phyloP scores from a whole-genome alignment of 2,113 vertebrate genomes.

The Neotoma lepida region DNA sequence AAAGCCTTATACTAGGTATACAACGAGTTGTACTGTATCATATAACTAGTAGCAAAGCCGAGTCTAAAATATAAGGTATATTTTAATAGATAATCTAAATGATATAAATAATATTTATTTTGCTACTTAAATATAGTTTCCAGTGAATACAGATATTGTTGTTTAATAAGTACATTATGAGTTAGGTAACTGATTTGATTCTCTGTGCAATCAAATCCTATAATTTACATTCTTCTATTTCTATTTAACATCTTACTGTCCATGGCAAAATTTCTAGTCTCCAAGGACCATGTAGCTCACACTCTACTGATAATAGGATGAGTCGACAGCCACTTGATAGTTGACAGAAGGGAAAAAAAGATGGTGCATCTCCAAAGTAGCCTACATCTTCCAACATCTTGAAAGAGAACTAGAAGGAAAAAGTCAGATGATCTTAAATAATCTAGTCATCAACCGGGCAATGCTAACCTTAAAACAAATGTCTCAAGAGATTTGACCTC shows the following conservation, averaged over 20 bases:
- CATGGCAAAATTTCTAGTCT: neutral
- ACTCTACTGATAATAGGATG: neutral
- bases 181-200: neutral
- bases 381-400: neutral
- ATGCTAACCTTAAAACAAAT: slow-evolving; percentile 37
- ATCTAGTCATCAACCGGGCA: neutral
- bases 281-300: neutral
- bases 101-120: neutral
- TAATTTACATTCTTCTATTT: neutral
- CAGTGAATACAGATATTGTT: neutral
- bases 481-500: slow-evolving; percentile 38
- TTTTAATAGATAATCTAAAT: neutral
- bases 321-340: neutral
- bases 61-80: neutral
- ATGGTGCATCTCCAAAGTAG: neutral
- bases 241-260: neutral
- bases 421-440: neutral
- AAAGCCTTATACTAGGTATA: neutral
- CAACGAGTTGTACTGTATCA: neutral
- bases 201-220: neutral
- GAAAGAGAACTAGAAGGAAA: slow-evolving; percentile 23
- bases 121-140: neutral
- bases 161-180: neutral
- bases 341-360: neutral
- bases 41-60: neutral